phyloP scores from a whole-genome alignment of 2,888 invertebrate species.

The Ceriagrion tenellum region DNA sequence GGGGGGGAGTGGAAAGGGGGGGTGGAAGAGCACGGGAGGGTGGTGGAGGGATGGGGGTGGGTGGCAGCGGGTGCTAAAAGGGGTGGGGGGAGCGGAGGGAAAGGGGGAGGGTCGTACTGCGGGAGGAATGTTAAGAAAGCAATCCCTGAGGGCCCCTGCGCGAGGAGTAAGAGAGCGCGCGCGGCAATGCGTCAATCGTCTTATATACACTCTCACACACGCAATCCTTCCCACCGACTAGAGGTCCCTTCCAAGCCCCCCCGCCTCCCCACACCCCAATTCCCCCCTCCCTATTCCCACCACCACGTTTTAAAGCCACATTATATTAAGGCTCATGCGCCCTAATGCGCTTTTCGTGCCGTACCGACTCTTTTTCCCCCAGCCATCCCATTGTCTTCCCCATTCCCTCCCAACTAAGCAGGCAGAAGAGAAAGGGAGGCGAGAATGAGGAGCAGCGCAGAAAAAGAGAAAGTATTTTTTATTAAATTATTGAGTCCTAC shows the following conservation, averaged over 20 bases:
- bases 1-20: neutral
- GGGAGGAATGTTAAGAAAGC: slow-evolving; percentile 60
- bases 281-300: neutral
- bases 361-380: neutral
- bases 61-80: too few species aligned
- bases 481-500: neutral
- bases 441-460: neutral
- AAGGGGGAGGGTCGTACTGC: neutral
- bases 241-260: neutral
- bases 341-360: slow-evolving; percentile 59
- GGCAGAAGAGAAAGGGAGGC: too few species aligned
- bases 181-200: slow-evolving; percentile 60
- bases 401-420: neutral
- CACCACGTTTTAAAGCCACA: slow-evolving; percentile 47
- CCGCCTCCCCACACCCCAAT: neutral
- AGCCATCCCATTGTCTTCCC: neutral
- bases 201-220: slow-evolving; percentile 1
- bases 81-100: neutral
- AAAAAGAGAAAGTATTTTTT: neutral
- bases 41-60: neutral
- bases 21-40: neutral
- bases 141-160: slow-evolving; percentile 1
- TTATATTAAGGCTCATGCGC: slow-evolving; percentile 44
- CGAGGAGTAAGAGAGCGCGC: neutral
- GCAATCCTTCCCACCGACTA: neutral